Evolutionary conservation across 2,113 vertebrate species (phyloP), one percentile per base, ranked within the genome.

Genomic region (Tetrax tetrax): DNA sequence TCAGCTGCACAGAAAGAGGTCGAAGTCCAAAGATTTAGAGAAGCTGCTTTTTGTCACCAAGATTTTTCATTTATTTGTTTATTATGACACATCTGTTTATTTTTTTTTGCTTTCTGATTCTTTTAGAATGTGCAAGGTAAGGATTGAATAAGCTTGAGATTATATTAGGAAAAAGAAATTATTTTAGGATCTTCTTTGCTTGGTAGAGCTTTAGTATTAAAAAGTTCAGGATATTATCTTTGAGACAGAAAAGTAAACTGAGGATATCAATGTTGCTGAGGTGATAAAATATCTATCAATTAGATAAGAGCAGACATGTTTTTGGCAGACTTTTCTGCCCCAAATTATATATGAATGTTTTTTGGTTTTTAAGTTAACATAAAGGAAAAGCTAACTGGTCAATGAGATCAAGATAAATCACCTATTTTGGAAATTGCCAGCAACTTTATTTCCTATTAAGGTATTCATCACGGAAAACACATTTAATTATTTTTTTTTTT

Each of bases 251-350:
- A 19, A 70, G 3, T 22, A 56, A 69, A 14, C 9, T 63, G 15
- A 60, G 9, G 5, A 14, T 66, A 59, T 37, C 6, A 41, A 2
- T 21, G 7, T 54, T 4, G 0, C 22, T 77, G 14, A 70, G 4
- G 4, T 21, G 9, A 64, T 56, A 56, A 70, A 89, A 59, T 63
- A 51, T 20, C 18, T 68, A 7, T 37, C 15, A 15, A 5, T 43
- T 54, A 41, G 7, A 56, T 29, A 35, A 31, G 25, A 31, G 2
- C 4, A 84, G 12, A 87, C 78, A 29, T 28, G 2, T 6, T n/a
- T 33, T 59, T 12, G 4, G 18, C 5, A 53, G 35, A 45, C 0
- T 19, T 41, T 75, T 69, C 11, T 61, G 20, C 16, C 13, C 33
- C 18, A 66, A 47, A 41, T 37, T 75, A 28, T 12, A 9, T 21